Conservation (phyloP, 2,113 vertebrate genomes). For the Cyrtonyx montezumae region DNA sequence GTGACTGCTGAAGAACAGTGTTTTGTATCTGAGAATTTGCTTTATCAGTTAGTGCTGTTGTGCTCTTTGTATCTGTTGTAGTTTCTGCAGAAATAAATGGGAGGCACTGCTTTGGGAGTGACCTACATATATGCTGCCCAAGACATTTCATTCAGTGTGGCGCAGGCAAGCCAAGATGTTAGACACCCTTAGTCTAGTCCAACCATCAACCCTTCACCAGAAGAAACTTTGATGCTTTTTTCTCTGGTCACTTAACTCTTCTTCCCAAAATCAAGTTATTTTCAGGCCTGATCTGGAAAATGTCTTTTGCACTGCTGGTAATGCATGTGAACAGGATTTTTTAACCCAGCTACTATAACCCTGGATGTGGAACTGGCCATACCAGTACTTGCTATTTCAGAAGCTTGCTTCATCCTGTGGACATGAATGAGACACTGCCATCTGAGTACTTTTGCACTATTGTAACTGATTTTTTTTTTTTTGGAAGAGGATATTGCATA, state of each 20-base stretch:
- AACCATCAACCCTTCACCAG: too few relatives aligned
- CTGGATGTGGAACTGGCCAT: neutral
- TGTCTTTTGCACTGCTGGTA: neutral
- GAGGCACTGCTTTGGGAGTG: too few relatives aligned
- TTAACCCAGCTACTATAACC: neutral
- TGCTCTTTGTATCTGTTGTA: too few relatives aligned
- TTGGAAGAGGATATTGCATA: neutral
- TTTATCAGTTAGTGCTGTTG: too few relatives aligned
- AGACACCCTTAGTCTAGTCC: too few relatives aligned
- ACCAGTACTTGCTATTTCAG: neutral
- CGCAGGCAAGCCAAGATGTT: too few relatives aligned
- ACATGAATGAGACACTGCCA: neutral
- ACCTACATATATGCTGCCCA: too few relatives aligned
- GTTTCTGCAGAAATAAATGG: too few relatives aligned
- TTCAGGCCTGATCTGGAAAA: neutral
- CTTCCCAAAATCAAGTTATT: neutral
- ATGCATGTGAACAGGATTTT: neutral
- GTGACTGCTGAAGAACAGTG: too few relatives aligned
- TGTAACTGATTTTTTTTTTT: neutral
- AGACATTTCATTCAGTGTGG: too few relatives aligned
- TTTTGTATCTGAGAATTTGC: too few relatives aligned
- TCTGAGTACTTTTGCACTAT: neutral
- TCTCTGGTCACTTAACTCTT: neutral
- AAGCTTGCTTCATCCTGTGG: neutral
- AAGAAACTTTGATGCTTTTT: neutral